A percentile compares a stretch with the other conserved stretches of the same genome.
phyloP scores from a whole-genome alignment of 1,140 invertebrate species.

The Meloidogyne hapla region DNA sequence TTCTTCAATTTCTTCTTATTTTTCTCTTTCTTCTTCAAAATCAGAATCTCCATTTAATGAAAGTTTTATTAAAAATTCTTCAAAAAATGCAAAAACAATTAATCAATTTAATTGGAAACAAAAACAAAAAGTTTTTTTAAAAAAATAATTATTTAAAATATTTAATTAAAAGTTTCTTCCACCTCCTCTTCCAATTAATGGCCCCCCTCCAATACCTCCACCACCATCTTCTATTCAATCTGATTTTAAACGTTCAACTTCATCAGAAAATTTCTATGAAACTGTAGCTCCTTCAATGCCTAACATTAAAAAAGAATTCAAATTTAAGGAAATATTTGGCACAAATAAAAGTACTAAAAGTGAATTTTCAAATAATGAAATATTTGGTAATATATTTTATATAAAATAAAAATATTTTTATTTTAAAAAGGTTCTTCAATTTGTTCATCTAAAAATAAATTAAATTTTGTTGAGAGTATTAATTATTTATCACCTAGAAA shows the following conservation, averaged over 20 bases:
- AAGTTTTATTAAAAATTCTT: not conserved
- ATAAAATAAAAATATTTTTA: too few species aligned
- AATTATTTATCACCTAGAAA: too few species aligned
- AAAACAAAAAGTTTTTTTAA: too few species aligned
- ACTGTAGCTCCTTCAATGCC: slow-evolving; percentile 38
- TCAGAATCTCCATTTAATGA: not conserved
- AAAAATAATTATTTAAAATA: too few species aligned
- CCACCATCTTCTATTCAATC: slow-evolving; percentile 6
- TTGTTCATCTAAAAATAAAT: not conserved
- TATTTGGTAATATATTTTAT: not conserved
- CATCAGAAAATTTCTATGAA: slow-evolving; percentile 59
- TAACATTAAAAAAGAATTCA: not conserved
- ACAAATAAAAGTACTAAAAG: too few species aligned
- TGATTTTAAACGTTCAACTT: slow-evolving; percentile 19
- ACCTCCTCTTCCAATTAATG: slow-evolving; percentile 1
- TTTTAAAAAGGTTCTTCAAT: too few species aligned
- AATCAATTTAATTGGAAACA: slow-evolving; percentile 36
- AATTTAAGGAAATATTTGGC: too few species aligned
- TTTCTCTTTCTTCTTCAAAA: slow-evolving; percentile 11
- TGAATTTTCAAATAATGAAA: not conserved
- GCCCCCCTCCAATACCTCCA: slow-evolving; percentile 22
- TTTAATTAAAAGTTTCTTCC: not conserved
- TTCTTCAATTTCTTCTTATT: slow-evolving; percentile 9
- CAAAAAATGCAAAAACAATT: slow-evolving; percentile 18
- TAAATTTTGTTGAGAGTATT: not conserved